A percentile compares a stretch with the other conserved stretches of the same genome.
Conservation (phyloP, 2,797 vertebrate genomes). For the Linurgus olivaceus region DNA sequence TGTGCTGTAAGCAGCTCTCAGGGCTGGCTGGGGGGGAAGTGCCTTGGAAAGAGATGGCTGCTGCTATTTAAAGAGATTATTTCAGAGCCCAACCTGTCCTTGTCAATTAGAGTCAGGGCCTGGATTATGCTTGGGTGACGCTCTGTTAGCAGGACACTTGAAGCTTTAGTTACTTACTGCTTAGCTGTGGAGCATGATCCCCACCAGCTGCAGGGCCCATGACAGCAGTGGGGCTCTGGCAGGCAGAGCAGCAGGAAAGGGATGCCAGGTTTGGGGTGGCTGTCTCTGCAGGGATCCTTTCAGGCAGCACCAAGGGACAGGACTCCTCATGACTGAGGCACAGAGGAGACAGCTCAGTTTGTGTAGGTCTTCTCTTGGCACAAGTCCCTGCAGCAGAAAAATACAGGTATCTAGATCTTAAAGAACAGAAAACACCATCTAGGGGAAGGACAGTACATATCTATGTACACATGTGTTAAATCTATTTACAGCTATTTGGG, state of each 20-base stretch:
- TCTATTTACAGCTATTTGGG: neutral
- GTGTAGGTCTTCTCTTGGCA: neutral
- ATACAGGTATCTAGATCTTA: neutral
- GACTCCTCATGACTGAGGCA: fast-evolving
- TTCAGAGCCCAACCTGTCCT: conserved; percentile 60
- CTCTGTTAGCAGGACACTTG: conserved; percentile 79
- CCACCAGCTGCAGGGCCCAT: fast-evolving
- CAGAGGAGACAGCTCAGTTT: neutral
- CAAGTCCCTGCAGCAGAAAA: neutral
- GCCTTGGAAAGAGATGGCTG: conserved; percentile 24
- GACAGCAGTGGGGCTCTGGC: fast-evolving
- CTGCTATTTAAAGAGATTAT: conserved; percentile 77
- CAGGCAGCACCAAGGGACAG: neutral
- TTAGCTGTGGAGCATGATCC: conserved; percentile 66
- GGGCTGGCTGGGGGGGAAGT: neutral
- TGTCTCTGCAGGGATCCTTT: neutral
- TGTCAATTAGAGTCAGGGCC: conserved; percentile 84
- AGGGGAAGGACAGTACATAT: neutral
- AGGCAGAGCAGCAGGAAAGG: neutral
- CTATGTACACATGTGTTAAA: neutral
- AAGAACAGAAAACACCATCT: neutral
- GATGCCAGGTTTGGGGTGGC: neutral
- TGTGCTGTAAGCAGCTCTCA: neutral
- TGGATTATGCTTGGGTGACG: conserved; percentile 82
- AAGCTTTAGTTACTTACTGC: conserved; percentile 82